Conservation (phyloP, 2,888 invertebrate genomes). For the Ischnus inquisitorius region DNA sequence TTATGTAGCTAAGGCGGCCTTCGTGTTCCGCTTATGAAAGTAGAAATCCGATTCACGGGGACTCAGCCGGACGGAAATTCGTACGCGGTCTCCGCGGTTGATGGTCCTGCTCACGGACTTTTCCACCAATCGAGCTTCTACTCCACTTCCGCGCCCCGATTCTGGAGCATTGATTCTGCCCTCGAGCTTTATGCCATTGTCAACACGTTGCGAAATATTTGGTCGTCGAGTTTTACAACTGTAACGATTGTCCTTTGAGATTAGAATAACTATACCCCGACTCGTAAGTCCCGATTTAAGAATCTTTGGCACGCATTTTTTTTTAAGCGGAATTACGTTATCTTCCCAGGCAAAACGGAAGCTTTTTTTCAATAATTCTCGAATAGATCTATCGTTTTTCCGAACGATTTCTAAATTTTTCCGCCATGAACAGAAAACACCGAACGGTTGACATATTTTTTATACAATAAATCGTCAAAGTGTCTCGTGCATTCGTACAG, state of each 20-base stretch:
- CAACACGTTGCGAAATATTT: conserved; percentile 38
- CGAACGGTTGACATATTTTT: too few relatives aligned
- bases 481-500: too few relatives aligned
- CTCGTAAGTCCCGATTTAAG: too few relatives aligned
- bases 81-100: conserved; percentile 57
- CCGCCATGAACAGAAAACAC: too few relatives aligned
- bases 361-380: too few relatives aligned
- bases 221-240: conserved; percentile 32
- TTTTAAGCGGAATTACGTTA: too few relatives aligned
- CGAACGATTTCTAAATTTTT: too few relatives aligned
- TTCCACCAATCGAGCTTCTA: conserved; percentile 56
- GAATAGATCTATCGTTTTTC: too few relatives aligned
- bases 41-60: conserved; percentile 72
- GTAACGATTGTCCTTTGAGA: conserved; percentile 28
- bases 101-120: conserved; percentile 55
- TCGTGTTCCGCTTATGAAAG: conserved; percentile 78
- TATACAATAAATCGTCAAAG: too few relatives aligned
- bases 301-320: too few relatives aligned
- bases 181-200: background rate
- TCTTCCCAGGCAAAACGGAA: too few relatives aligned
- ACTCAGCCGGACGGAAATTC: conserved; percentile 73
- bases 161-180: conserved; percentile 49
- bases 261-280: background rate
- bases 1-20: conserved; percentile 63
- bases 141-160: conserved; percentile 55